These are phyloP conservation scores for Centropristis striata DNA, from an alignment of 2,113 vertebrate genomes.

Conservation along the genomic window DNA sequence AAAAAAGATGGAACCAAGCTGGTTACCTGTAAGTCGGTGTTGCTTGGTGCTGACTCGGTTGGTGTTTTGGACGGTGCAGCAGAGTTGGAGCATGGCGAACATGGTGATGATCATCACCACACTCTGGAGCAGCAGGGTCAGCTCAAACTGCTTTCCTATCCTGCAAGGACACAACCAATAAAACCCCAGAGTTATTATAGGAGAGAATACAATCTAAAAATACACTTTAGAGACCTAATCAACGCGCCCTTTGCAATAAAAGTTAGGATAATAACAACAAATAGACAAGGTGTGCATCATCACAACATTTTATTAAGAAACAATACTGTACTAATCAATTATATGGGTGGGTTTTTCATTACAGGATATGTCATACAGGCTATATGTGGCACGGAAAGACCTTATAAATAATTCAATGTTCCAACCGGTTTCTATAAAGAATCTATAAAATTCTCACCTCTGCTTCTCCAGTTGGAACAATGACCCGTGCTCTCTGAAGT, in stretches of 20 bases:
- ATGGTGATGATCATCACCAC: slow-evolving; percentile 88
- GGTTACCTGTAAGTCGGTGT: slow-evolving; percentile 85
- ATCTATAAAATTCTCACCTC: not conserved
- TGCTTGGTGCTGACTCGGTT: slow-evolving; percentile 86
- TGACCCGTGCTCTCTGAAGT: slow-evolving; percentile 9
- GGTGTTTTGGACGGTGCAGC: slow-evolving; percentile 83
- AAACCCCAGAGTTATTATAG: not conserved
- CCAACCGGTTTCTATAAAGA: not conserved
- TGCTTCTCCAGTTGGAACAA: not conserved
- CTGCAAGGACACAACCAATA: slow-evolving; percentile 54
- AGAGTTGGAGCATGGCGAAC: slow-evolving; percentile 87
- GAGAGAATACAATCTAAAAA: not conserved
- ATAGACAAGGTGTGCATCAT: not conserved
- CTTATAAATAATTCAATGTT: slow-evolving; percentile 16
- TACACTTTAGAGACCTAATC: not conserved
- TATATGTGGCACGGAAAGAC: not conserved
- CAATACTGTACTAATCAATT: not conserved
- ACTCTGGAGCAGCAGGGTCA: slow-evolving; percentile 87
- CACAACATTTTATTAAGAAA: not conserved
- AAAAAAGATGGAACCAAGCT: not conserved
- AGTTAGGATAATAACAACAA: not conserved
- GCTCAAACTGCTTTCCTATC: slow-evolving; percentile 89
- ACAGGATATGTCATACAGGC: not conserved
- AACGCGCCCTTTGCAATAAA: not conserved
- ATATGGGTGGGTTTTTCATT: slow-evolving; percentile 13